Base-by-base conservation (phyloP, 2,797 vertebrate species). In the Epinephelus malabaricus region DNA sequence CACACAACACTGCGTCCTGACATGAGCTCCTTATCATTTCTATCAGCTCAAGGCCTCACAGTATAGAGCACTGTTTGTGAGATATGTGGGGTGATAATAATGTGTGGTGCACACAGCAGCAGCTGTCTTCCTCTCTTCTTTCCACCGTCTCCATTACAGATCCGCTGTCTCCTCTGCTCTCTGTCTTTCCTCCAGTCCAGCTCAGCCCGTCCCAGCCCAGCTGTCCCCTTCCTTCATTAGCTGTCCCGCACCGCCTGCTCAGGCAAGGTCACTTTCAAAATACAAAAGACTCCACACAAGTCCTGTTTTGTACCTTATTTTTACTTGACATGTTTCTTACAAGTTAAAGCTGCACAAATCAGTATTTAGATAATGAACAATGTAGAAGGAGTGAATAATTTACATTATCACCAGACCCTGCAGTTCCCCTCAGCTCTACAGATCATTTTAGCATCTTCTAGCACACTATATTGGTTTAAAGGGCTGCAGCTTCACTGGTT, bases 211-310 rank as follows among this genome's bases (percentile, higher is more conserved):
- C 83, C 79, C 58, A 38, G 69, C 55, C 82, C 94, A 94, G 94
- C 92, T 94, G 94, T 92, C 88, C 87, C 82, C 58, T 83, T 92
- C 89, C 82, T 81, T 94, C 90, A 88, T 82, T 87, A 84, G 69
- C 51, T 46, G 78, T 76, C 82, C 72, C 79, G 74, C 30, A 19
- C 71, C 8, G 78, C 78, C 74, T 75, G 64, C 73, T 27, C 40
- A 14, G 14, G 69, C 68, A 88, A 85, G 70, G 83, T 86, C 66
- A 72, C 80, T 82, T 84, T 84, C 65, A 73, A 69, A 85, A 81
- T 23, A 74, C 65, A 81, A 67, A 73, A 13, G 47, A 62, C 8
- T 83, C 21, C 17, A 38, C 69, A 18, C 14, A 51, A 38, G 43
- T 66, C 14, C 19, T 9, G 6, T 11, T 23, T 38, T 47, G 18